Base-by-base conservation (phyloP, 64 coral and sea anemone species). In the Acropora tenuis region DNA sequence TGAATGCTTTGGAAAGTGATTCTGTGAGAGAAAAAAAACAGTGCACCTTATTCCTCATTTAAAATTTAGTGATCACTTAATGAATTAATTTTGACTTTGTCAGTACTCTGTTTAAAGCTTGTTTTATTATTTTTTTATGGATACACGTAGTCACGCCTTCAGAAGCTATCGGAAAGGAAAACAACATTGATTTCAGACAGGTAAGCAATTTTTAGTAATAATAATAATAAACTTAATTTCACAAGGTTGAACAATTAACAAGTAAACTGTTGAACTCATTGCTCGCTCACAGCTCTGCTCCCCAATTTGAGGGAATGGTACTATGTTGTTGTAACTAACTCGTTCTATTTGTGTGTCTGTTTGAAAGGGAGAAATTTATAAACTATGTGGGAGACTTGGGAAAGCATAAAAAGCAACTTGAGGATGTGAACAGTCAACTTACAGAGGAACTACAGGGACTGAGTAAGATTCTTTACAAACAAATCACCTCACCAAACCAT, bases 361-460 rank as follows among this genome's bases (percentile, higher is more conserved):
- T 8, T 57, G 76, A 50, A 58, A 96, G 93, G 50, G 95, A 96
- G 15, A 96, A 94, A 47, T 96, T 96, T 78, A 57, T 79, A 13
- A 91, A 79, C 13, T 96, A 96, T 40, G 86, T 96, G 11, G 76
- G 47, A 6, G 95, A 96, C 74, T 89, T 98, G 71, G 80, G 73
- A 12, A 90, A 88, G 50, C 94, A 96, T 71, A 85, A 76, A 58
- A 95, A 89, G 17, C 95, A 91, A 41, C 75, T 98, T n/a, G 90
- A 95, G 40, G 97, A 98, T 80, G 69, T 86, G 3, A 91, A 89
- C 67, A 59, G 68, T 45, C 88, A 95, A 49, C 77, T 79, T 15
- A 79, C 90, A 0, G 97, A 98, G 72, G 97, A 95, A 83, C 76
- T 98, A 4, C 88, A 91, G 80, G 90, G 88, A 61, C 86, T 95